Evolutionary conservation across 2,113 vertebrate genomes (phyloP).

Genomic region (Phalacrocorax carbo): DNA sequence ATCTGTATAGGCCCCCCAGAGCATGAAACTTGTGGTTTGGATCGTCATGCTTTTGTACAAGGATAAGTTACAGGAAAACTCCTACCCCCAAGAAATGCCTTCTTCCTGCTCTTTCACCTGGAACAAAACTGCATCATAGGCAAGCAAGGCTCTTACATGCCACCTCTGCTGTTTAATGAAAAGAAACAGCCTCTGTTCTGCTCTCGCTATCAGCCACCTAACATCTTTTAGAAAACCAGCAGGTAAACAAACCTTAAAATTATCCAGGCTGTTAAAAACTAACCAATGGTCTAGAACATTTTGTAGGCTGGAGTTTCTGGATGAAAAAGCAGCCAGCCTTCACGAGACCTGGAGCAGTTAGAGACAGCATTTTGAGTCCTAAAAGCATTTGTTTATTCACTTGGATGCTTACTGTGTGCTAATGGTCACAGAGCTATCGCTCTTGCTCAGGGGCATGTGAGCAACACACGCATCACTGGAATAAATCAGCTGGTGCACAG

Average conservation of each 20-base stretch:
- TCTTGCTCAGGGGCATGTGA: neutral
- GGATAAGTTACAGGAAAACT: neutral
- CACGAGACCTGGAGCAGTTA: neutral
- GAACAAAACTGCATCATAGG: neutral
- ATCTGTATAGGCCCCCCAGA: neutral
- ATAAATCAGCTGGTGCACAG: neutral
- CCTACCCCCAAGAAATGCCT: accelerated
- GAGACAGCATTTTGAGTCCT: neutral
- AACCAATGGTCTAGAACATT: neutral
- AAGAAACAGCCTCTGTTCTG: neutral
- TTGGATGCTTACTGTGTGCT: neutral
- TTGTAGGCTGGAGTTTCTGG: neutral
- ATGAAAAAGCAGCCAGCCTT: neutral
- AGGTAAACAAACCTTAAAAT: neutral
- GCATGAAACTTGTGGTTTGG: neutral
- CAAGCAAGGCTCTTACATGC: neutral
- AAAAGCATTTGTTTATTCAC: neutral
- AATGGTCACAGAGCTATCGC: neutral
- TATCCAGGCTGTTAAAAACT: neutral
- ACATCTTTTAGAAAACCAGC: neutral
- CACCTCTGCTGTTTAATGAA: no score
- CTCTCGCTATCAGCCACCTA: neutral
- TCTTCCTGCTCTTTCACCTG: neutral
- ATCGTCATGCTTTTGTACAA: neutral
- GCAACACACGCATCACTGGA: neutral